Evolutionary conservation across 2,113 vertebrate species (phyloP), one percentile per base, ranked within the genome.

Genomic region (Myocastor coypus): DNA sequence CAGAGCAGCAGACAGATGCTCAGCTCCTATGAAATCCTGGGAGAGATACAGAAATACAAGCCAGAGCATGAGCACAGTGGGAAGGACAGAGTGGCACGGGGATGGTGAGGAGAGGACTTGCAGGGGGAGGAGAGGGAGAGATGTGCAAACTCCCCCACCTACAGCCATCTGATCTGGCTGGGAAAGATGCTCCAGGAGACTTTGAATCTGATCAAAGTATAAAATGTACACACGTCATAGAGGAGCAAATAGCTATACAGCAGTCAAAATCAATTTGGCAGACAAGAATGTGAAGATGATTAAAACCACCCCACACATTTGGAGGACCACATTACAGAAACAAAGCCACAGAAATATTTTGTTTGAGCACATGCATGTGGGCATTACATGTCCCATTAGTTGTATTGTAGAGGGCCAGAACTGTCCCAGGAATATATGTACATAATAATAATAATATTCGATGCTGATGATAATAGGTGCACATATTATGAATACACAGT

Each of bases 281-380:
- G 40, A 90, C 87, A 94, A n/a, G 30, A 95, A 75, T 55, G n/a
- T 52, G 89, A 52, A 83, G 61, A 57, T 14, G 69, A 73, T 89
- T 95, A 46, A 57, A 80, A 83, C 91, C 55, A 93, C n/a, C 28
- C 34, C 71, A 71, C 90, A 61, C 46, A 55, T 46, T 83, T 73
- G 61, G 37, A 95, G 63, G 24, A 55, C 88, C 30, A 68, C 34
- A 75, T 80, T 42, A 87, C 24, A 84, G 71, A 92, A 68, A 86
- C 42, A 59, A 86, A 94, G 59, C 84, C 91, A 83, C 24, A 96
- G 66, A 61, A 87, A 93, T 4, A 37, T 78, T 95, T 78, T 85
- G 40, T 42, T 80, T 17, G 71, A 57, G 69, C 4, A 61, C 19
- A 66, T 2, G 22, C 5, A 24, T 32, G 52, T 14, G 37, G 12